Base-by-base conservation (phyloP, 2,797 vertebrate genomes). In the Gadopsis bispinosus region DNA sequence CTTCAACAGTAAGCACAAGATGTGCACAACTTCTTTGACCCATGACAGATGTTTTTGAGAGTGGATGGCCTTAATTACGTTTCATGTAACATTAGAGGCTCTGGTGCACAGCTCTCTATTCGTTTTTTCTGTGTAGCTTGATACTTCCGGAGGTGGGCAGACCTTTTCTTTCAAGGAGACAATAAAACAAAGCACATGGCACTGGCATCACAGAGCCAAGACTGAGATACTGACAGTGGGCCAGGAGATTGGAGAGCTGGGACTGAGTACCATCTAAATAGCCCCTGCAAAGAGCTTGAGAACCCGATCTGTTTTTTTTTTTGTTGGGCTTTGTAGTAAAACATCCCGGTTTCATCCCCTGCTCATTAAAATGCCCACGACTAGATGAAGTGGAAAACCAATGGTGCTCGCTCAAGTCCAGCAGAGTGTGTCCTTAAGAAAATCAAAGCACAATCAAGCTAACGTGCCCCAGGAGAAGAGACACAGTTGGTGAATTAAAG, bases 51-150 rank as follows among this genome's bases (percentile, higher is more conserved):
- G 69, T 85, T 85, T 81, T 62, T 80, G 70, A 47, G 59, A 50
- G 64, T 69, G 82, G 55, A 87, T 84, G 80, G 79, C 69, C 67
- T 87, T 88, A 73, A 93, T 92, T 89, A 91, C 61, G 55, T 77
- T 43, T 84, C 61, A 83, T 76, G 85, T 77, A 88, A 88, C 73
- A 65, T 81, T 73, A 86, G 75, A 88, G 68, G 74, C 73, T 80
- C 69, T 70, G 76, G 56, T 67, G 86, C 55, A 62, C 79, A 88
- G 68, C 69, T 50, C 61, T 72, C 72, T 31, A 63, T 63, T 70
- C 26, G 29, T 63, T 79, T 81, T 55, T 51, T 83, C 50, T 76
- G 68, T 61, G 83, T 68, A 79, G 82, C 63, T 58, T 4, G 76
- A 88, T 85, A 88, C 83, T 83, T 81, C 51, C 68, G 64, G 76